phyloP scores from a whole-genome alignment of 30 jellyfish, hydroid and myxozoan genomes.

The Aurelia coerulea region DNA sequence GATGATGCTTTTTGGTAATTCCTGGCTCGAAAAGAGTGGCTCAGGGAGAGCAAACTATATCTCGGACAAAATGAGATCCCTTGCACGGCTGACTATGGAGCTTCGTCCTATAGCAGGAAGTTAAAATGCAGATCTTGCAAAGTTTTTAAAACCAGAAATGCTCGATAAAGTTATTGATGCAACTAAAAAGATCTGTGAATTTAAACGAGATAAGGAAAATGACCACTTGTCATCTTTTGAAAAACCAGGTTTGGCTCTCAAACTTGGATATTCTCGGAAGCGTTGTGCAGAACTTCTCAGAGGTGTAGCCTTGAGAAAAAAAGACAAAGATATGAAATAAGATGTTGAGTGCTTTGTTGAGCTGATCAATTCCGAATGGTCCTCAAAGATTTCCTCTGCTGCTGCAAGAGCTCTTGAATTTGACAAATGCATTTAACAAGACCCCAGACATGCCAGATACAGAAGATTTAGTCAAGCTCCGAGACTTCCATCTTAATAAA shows the following conservation, averaged over 20 bases:
- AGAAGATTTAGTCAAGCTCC: no score
- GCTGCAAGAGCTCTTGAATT: no score
- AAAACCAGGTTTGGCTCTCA: conserved; percentile 48
- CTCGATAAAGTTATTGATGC: conserved; percentile 43
- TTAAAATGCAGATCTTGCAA: conserved; percentile 11
- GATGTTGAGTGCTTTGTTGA: conserved; percentile 24
- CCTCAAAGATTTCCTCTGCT: conserved; percentile 30
- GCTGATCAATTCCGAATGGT: conserved; percentile 47
- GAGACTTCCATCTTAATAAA: no score
- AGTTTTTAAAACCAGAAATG: conserved; percentile 8
- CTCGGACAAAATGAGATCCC: conserved; percentile 52
- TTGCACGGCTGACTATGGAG: conserved; percentile 51
- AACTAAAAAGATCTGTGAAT: conserved; percentile 41
- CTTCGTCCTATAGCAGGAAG: conserved; percentile 9
- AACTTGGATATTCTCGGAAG: conserved; percentile 37
- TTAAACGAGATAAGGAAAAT: conserved; percentile 7
- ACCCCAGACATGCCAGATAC: no score
- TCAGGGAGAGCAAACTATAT: conserved; percentile 23
- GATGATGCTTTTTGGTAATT: conserved; percentile 42
- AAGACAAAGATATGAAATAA: conserved; percentile 15
- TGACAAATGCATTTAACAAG: no score
- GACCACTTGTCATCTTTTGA: conserved; percentile 43
- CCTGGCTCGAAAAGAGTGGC: conserved; percentile 32
- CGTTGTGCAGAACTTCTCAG: conserved; percentile 27
- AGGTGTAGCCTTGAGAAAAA: conserved; percentile 17